Percentiles rank a stretch among this genome's conserved stretches.
These are phyloP conservation scores for Epinotia brunnichana DNA, from an alignment of 2,888 invertebrate species.

Conservation along the genomic window DNA sequence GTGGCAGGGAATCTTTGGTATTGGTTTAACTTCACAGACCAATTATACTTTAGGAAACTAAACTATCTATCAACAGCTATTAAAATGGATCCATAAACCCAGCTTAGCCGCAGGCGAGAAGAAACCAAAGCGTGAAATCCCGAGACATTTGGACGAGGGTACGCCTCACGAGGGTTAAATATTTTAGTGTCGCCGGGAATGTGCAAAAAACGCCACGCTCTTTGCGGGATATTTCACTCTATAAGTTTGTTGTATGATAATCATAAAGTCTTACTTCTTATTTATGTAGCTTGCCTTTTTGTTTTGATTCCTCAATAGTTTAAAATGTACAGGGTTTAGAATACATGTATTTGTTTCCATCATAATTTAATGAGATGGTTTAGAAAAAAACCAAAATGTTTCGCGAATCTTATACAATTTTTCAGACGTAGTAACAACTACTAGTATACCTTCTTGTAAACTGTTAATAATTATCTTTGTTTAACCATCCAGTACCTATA, in stretches of 20 bases:
- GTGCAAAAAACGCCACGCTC: slow-evolving; percentile 9
- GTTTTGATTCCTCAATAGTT: too few species aligned
- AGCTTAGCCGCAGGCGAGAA: background rate
- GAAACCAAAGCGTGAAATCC: slow-evolving; percentile 29
- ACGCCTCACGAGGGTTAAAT: slow-evolving; percentile 15
- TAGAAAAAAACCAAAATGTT: too few species aligned
- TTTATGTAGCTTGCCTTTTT: too few species aligned
- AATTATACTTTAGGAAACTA: background rate
- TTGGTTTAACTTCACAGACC: background rate
- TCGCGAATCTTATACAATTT: too few species aligned
- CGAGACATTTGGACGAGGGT: slow-evolving; percentile 26
- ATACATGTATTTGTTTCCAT: too few species aligned
- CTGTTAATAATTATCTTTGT: too few species aligned
- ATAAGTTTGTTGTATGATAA: background rate
- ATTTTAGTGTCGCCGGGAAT: slow-evolving; percentile 19
- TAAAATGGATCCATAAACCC: slow-evolving; percentile 8
- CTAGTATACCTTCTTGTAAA: too few species aligned
- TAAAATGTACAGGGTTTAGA: too few species aligned
- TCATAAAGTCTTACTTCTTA: background rate
- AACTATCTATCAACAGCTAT: background rate
- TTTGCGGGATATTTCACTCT: slow-evolving; percentile 2
- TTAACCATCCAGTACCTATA: too few species aligned
- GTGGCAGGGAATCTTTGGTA: too few species aligned
- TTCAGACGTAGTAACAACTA: too few species aligned
- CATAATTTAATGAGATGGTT: too few species aligned